A percentile compares a stretch with the other conserved stretches of the same genome.
phyloP scores from a whole-genome alignment of 2,113 vertebrate species.

The Cnemophilus loriae region DNA sequence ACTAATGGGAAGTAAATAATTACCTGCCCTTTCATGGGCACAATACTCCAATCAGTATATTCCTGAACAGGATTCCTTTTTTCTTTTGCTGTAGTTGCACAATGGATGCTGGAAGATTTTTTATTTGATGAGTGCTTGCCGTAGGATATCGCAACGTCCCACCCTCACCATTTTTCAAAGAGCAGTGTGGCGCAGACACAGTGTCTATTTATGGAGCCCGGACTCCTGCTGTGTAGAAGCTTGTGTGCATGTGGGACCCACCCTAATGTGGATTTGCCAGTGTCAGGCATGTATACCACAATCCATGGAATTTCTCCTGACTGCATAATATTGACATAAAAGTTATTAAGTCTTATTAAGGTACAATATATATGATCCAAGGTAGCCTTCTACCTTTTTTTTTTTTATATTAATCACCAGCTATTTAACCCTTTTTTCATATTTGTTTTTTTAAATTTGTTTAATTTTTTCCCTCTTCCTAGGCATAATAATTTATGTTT shows the following conservation, averaged over 20 bases:
- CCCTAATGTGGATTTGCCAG: neutral
- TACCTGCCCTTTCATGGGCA: neutral
- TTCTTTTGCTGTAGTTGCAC: neutral
- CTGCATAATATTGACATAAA: neutral
- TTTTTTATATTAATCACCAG: neutral
- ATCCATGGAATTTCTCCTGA: neutral
- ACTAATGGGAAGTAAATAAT: neutral
- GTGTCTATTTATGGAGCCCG: neutral
- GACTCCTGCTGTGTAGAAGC: neutral
- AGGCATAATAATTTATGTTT: neutral
- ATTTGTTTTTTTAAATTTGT: neutral
- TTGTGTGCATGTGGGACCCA: neutral
- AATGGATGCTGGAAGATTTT: neutral
- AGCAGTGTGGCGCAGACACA: neutral
- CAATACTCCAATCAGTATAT: neutral
- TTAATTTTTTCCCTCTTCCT: neutral
- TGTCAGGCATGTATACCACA: neutral
- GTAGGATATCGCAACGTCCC: fast-evolving
- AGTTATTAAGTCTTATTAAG: neutral
- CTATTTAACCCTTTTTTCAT: neutral
- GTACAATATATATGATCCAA: neutral
- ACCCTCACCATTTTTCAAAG: neutral
- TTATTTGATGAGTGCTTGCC: neutral
- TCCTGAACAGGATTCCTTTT: neutral
- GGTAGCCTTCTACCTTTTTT: neutral